Conservation (phyloP, 2,888 invertebrate species). For the Caenorhabditis becei region DNA sequence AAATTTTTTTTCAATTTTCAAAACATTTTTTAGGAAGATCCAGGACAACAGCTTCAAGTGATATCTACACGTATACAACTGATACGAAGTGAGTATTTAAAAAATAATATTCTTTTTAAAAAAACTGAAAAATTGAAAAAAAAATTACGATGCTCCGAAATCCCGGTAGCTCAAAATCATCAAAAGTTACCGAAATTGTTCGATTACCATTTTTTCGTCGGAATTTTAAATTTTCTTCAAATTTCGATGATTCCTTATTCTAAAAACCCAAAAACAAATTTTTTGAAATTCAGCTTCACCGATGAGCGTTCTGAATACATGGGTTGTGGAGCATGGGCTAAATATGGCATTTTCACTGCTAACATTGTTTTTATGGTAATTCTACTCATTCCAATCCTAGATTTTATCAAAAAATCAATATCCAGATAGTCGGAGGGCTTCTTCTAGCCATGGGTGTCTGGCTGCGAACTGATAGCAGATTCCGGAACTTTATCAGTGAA, state of each 20-base stretch:
- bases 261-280: no score
- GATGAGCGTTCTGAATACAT: constrained; percentile 20
- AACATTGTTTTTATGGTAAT: constrained; percentile 76
- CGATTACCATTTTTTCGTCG: no score
- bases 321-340: constrained; percentile 65
- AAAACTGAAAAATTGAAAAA: constrained; percentile 3
- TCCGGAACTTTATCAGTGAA: constrained; percentile 80
- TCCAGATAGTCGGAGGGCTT: constrained; percentile 76
- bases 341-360: constrained; percentile 75
- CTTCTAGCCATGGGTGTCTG: constrained; percentile 77
- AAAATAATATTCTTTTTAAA: not conserved
- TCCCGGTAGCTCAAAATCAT: no score
- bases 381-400: no score
- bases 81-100: constrained; percentile 47
- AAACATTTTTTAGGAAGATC: constrained; percentile 16
- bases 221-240: no score
- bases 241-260: no score
- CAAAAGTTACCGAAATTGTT: no score
- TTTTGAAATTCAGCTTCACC: constrained; percentile 31
- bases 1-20: not conserved
- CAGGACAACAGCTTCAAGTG: constrained; percentile 33
- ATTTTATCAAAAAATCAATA: constrained; percentile 1
- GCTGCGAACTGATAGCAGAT: constrained; percentile 79
- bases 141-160: no score
- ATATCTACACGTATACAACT: constrained; percentile 61